Evolutionary conservation across 2,113 vertebrate genomes (phyloP).

Genomic region (Daboia siamensis): DNA sequence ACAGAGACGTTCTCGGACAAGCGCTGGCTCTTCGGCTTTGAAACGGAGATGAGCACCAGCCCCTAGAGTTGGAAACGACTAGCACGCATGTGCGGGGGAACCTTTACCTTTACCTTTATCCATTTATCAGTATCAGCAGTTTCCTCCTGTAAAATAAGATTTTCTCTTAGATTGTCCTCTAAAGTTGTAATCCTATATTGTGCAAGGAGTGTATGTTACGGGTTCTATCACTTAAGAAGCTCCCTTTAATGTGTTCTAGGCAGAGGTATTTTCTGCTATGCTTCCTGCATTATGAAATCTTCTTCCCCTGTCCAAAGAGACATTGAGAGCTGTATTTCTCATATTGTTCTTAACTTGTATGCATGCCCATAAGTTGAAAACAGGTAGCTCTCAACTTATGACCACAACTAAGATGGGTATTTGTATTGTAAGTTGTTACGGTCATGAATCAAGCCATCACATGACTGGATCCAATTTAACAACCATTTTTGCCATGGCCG

Average conservation of each 20-base stretch:
- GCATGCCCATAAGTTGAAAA: background rate
- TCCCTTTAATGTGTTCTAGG: background rate
- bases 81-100: too few species aligned
- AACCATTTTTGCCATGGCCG: background rate
- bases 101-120: too few species aligned
- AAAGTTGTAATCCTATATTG: background rate
- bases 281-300: background rate
- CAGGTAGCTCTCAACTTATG: background rate
- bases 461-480: background rate
- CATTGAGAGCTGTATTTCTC: background rate
- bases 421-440: background rate
- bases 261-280: too few species aligned
- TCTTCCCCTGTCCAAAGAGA: background rate
- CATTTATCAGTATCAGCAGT: background rate
- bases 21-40: too few species aligned
- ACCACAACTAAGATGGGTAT: background rate
- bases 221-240: background rate
- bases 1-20: too few species aligned
- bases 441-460: background rate
- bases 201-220: background rate
- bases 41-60: too few species aligned
- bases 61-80: too few species aligned
- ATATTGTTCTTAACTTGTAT: background rate
- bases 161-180: background rate
- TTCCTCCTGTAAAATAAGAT: background rate